Percentiles rank a stretch among this genome's conserved stretches.
phyloP scores from a whole-genome alignment of 2,113 vertebrate genomes.

The Spea bombifrons region DNA sequence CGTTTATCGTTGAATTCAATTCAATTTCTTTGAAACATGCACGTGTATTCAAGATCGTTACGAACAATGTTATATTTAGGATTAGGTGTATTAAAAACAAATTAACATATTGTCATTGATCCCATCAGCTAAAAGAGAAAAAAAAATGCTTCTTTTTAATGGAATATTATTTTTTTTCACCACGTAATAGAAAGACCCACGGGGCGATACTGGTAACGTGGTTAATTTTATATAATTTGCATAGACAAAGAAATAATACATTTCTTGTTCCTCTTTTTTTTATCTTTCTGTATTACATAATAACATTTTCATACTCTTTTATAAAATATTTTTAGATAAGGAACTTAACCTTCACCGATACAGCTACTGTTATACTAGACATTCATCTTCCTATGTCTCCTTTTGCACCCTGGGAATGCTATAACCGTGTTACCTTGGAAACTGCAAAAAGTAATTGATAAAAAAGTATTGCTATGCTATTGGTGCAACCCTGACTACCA shows the following conservation, averaged over 20 bases:
- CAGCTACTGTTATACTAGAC: conserved; percentile 31
- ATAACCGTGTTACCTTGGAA: conserved; percentile 32
- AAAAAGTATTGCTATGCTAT: conserved; percentile 19
- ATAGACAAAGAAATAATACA: not conserved
- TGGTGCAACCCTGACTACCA: conserved; percentile 15
- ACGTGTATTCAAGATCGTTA: too few species aligned
- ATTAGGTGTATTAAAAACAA: too few species aligned
- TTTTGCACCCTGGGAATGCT: conserved; percentile 25
- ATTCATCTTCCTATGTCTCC: conserved; percentile 32
- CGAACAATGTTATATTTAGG: too few species aligned
- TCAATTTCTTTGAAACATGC: too few species aligned
- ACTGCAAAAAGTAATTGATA: conserved; percentile 44
- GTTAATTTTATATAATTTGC: not conserved
- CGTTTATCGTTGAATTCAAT: too few species aligned
- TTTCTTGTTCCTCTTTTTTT: not conserved
- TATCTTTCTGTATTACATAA: not conserved
- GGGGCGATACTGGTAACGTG: not conserved
- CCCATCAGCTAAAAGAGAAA: too few species aligned
- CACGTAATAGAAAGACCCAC: not conserved
- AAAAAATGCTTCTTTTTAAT: too few species aligned
- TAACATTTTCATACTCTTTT: conserved; percentile 1
- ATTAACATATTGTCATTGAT: too few species aligned
- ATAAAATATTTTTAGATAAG: conserved; percentile 31
- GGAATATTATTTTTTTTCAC: too few species aligned
- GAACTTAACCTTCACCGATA: conserved; percentile 38